Evolutionary conservation across 2,113 vertebrate species (phyloP).

Genomic region (Upupa epops): DNA sequence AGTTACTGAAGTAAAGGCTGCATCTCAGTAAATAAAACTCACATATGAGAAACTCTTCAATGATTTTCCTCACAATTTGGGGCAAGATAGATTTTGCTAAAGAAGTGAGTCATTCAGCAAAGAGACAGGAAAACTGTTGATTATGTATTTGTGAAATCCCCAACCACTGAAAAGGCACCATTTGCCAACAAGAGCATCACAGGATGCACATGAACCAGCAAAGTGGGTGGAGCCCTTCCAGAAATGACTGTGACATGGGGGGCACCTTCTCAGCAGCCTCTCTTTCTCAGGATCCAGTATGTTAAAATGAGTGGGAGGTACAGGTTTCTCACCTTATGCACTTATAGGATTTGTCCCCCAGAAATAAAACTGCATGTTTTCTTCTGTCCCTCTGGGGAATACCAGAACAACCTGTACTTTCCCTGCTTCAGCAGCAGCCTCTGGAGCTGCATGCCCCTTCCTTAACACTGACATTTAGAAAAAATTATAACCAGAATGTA

Average conservation of each 20-base stretch:
- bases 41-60: background rate
- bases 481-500: background rate
- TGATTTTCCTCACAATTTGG: background rate
- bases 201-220: conserved; percentile 45
- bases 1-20: background rate
- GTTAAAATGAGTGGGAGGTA: conserved; percentile 18
- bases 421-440: background rate
- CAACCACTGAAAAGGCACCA: conserved; percentile 38
- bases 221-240: background rate
- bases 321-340: background rate
- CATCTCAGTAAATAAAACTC: background rate
- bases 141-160: conserved; percentile 61
- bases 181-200: conserved; percentile 63
- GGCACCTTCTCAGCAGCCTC: background rate
- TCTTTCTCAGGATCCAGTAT: conserved; percentile 39
- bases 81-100: conserved; percentile 30
- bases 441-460: background rate
- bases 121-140: conserved; percentile 53
- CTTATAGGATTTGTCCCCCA: conserved; percentile 3
- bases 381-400: conserved; percentile 43
- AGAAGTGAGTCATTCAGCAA: conserved; percentile 46
- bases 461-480: background rate
- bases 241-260: conserved; percentile 39
- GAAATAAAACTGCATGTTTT: background rate
- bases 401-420: conserved; percentile 15